A percentile compares a stretch with the other conserved stretches of the same genome.
These are phyloP conservation scores for Palloptera scutellata DNA, from an alignment of 2,888 invertebrate species.

Conservation along the genomic window DNA sequence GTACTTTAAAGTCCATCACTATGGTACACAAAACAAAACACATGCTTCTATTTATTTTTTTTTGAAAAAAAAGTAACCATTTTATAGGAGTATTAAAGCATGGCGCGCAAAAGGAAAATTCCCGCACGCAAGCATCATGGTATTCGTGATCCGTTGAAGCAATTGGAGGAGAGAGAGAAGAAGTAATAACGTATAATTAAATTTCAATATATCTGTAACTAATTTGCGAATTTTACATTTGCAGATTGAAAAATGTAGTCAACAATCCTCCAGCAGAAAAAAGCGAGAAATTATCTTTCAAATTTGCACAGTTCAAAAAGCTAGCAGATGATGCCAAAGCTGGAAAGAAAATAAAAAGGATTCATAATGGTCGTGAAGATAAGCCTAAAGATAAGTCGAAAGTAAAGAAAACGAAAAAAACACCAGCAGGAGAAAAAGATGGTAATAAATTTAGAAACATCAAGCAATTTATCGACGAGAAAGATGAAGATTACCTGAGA, in stretches of 20 bases:
- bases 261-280: slow-evolving; percentile 80
- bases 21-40: neutral
- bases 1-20: too few species aligned
- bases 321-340: slow-evolving; percentile 66
- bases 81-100: slow-evolving; percentile 62
- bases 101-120: slow-evolving; percentile 71
- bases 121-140: slow-evolving; percentile 82
- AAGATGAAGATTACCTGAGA: slow-evolving; percentile 70
- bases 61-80: neutral
- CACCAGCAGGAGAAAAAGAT: slow-evolving; percentile 40
- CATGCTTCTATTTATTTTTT: neutral
- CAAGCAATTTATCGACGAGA: slow-evolving; percentile 71
- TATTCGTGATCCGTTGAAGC: slow-evolving; percentile 78
- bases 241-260: slow-evolving; percentile 75
- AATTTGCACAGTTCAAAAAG: slow-evolving; percentile 72
- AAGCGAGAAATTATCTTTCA: slow-evolving; percentile 77
- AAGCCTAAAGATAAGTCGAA: slow-evolving; percentile 46
- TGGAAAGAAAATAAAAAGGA: slow-evolving; percentile 55
- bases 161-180: slow-evolving; percentile 66
- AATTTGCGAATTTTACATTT: slow-evolving; percentile 8
- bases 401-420: slow-evolving; percentile 21
- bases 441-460: slow-evolving; percentile 67
- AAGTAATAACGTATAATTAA: slow-evolving; percentile 65
- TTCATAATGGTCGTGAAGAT: slow-evolving; percentile 53
- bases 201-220: neutral